These are phyloP conservation scores for Yponomeuta malinellus DNA, from an alignment of 2,888 invertebrate genomes.

Conservation along the genomic window DNA sequence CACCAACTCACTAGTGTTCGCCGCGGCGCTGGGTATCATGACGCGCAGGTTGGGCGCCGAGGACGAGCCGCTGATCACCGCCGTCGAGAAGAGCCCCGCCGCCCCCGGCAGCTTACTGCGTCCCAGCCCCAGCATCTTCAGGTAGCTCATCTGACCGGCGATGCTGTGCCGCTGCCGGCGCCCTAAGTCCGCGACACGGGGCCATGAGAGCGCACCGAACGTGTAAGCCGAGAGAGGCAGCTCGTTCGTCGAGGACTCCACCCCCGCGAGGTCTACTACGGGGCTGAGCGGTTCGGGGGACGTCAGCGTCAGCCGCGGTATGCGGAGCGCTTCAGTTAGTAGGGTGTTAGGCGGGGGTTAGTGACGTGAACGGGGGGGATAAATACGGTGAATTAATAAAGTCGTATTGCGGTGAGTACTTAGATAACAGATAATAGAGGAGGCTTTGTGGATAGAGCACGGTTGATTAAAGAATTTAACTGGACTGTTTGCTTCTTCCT, in stretches of 20 bases:
- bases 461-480: no score
- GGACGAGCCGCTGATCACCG: conserved; percentile 95
- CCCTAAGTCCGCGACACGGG: conserved; percentile 67
- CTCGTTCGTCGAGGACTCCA: conserved; percentile 81
- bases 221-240: conserved; percentile 78
- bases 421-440: background rate
- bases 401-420: background rate
- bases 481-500: no score
- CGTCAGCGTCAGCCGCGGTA: conserved; percentile 33
- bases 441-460: background rate
- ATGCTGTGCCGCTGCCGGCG: conserved; percentile 96
- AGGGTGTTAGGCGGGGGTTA: conserved; percentile 24
- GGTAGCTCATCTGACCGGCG: conserved; percentile 96
- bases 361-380: conserved; percentile 23
- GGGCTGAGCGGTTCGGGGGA: conserved; percentile 51
- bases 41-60: conserved; percentile 93
- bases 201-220: conserved; percentile 42
- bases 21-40: conserved; percentile 86
- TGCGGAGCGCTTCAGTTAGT: background rate
- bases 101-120: conserved; percentile 78
- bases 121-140: conserved; percentile 90
- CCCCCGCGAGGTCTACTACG: conserved; percentile 54
- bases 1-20: conserved; percentile 81
- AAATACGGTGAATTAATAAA: background rate
- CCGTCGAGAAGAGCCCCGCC: conserved; percentile 95